These are phyloP conservation scores for Conopomorpha cramerella DNA, from an alignment of 1,140 invertebrate species.

Conservation along the genomic window DNA sequence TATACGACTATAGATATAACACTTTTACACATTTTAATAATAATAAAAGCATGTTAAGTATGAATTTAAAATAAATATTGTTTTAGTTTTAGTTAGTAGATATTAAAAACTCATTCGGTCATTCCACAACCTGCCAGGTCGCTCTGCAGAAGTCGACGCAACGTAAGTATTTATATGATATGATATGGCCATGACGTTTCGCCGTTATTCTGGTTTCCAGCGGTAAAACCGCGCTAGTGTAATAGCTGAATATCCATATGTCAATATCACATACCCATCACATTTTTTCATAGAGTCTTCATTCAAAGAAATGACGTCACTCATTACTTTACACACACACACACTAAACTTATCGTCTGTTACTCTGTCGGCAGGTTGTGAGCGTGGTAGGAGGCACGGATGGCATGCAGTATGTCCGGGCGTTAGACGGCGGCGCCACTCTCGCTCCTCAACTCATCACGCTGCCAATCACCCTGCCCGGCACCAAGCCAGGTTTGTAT, in stretches of 20 bases:
- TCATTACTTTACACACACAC: neutral
- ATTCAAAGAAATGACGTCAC: no score
- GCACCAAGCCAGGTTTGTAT: conserved; percentile 70
- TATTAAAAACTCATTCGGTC: no score
- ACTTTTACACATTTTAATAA: no score
- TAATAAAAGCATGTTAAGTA: no score
- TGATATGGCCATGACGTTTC: neutral
- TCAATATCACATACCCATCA: no score
- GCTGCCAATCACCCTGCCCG: conserved; percentile 74
- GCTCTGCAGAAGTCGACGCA: no score
- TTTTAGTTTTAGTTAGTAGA: no score
- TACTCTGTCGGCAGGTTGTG: conserved; percentile 25
- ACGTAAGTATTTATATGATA: no score
- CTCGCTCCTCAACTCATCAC: conserved; percentile 65
- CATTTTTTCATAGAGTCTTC: no score
- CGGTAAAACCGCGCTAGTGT: neutral
- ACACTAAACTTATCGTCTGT: neutral
- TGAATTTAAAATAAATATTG: no score
- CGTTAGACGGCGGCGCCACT: conserved; percentile 64
- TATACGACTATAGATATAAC: no score
- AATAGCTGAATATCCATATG: neutral
- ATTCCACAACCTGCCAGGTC: no score
- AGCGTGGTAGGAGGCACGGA: conserved; percentile 45
- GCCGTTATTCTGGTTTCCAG: neutral
- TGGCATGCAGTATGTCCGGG: conserved; percentile 75